Evolutionary conservation across 2,797 vertebrate genomes (phyloP).

Genomic region (Setipinna tenuifilis): DNA sequence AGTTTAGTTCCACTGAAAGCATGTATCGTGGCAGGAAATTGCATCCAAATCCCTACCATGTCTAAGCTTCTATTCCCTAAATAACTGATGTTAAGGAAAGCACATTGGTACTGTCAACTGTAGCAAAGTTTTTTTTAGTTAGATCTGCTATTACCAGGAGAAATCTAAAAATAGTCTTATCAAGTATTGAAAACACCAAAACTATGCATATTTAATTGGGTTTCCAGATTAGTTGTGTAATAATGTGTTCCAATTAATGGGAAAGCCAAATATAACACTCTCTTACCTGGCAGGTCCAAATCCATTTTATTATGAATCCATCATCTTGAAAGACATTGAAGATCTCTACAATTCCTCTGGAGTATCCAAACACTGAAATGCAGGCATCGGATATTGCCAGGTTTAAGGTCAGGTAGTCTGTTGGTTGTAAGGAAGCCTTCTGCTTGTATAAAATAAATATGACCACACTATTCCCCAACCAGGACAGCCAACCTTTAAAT

Average conservation of each 20-base stretch:
- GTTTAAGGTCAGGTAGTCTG: constrained; percentile 81
- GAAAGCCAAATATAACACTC: background rate
- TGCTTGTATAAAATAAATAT: constrained; percentile 81
- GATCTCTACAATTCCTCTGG: constrained; percentile 80
- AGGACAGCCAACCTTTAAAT: constrained; percentile 79
- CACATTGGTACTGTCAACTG: background rate
- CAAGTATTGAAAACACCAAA: background rate
- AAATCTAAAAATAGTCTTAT: background rate
- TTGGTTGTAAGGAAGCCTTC: constrained; percentile 75
- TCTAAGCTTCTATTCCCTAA: background rate
- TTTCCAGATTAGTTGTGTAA: background rate
- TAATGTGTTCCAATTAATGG: background rate
- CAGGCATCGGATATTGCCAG: constrained; percentile 80
- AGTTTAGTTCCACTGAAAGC: background rate
- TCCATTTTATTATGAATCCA: constrained; percentile 76
- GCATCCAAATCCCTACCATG: background rate
- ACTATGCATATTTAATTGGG: background rate
- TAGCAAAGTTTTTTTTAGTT: background rate
- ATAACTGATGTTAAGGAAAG: background rate
- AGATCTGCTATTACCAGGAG: background rate
- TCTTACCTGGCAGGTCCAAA: constrained; percentile 83
- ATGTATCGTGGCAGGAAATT: constrained; percentile 2
- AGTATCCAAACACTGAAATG: constrained; percentile 82
- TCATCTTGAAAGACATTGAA: constrained; percentile 81
- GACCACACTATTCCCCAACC: constrained; percentile 83